These are phyloP conservation scores for Aplocera efformata DNA, from an alignment of 2,888 invertebrate species.

Conservation along the genomic window DNA sequence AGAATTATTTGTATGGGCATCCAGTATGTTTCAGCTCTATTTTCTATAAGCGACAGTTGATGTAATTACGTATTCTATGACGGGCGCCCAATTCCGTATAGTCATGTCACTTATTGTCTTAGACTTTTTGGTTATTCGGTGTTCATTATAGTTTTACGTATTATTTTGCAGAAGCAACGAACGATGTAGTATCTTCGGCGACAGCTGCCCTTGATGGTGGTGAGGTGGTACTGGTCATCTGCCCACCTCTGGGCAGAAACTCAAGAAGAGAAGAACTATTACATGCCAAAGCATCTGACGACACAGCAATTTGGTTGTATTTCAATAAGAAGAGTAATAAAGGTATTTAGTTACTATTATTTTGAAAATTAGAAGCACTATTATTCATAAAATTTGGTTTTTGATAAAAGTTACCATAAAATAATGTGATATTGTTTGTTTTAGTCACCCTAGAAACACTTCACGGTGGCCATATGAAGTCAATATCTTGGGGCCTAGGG, in stretches of 20 bases:
- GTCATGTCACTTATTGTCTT: too few relatives aligned
- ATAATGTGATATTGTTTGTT: slow-evolving; percentile 3
- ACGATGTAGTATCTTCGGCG: slow-evolving; percentile 50
- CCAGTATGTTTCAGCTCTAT: too few relatives aligned
- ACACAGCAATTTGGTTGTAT: slow-evolving; percentile 55
- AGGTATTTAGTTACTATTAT: too few relatives aligned
- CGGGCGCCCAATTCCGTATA: too few relatives aligned
- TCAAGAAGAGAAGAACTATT: slow-evolving; percentile 55
- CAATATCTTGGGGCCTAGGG: slow-evolving; percentile 82
- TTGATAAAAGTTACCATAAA: too few relatives aligned
- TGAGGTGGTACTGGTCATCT: slow-evolving; percentile 56
- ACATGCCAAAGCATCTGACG: slow-evolving; percentile 54
- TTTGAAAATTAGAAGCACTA: too few relatives aligned
- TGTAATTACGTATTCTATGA: too few relatives aligned
- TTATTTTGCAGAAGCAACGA: slow-evolving; percentile 57
- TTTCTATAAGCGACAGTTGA: too few relatives aligned
- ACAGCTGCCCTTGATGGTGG: slow-evolving; percentile 44
- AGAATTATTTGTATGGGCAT: too few relatives aligned
- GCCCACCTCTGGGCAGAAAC: slow-evolving; percentile 50
- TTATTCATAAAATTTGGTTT: too few relatives aligned
- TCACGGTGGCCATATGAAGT: slow-evolving; percentile 77
- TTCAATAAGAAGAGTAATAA: slow-evolving; percentile 62
- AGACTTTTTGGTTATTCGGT: too few relatives aligned
- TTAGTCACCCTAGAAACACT: slow-evolving; percentile 84
- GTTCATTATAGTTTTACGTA: too few relatives aligned